These are phyloP conservation scores for Drosophila truncata DNA, from an alignment of 1,140 invertebrate genomes.

Conservation along the genomic window DNA sequence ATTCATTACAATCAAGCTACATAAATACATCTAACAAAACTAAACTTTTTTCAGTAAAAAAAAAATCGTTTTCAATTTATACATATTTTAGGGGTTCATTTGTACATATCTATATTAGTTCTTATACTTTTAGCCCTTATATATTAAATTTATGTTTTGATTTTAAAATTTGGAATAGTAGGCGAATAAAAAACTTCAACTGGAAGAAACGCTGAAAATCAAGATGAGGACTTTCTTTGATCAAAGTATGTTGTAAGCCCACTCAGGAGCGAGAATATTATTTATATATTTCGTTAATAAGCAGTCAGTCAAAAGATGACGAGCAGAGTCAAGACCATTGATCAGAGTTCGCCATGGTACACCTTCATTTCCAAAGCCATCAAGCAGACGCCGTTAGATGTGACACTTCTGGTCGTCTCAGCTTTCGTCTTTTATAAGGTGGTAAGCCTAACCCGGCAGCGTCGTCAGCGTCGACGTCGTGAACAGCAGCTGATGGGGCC, in stretches of 20 bases:
- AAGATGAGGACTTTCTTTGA: not conserved
- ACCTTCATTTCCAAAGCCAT: conserved; percentile 39
- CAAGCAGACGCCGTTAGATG: conserved; percentile 37
- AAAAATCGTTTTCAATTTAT: too few species aligned
- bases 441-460: conserved; percentile 17
- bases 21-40: too few species aligned
- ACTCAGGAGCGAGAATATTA: not conserved
- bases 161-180: not conserved
- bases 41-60: too few species aligned
- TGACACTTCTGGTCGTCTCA: conserved; percentile 50
- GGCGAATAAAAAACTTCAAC: not conserved
- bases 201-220: not conserved
- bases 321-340: conserved; percentile 1
- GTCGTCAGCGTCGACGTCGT: conserved; percentile 16
- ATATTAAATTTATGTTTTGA: too few species aligned
- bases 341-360: conserved; percentile 26
- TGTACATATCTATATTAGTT: too few species aligned
- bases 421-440: conserved; percentile 59
- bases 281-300: not conserved
- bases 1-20: too few species aligned
- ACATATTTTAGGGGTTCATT: too few species aligned
- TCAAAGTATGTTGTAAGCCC: not conserved
- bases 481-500: not conserved
- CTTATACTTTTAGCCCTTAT: too few species aligned
- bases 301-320: not conserved